Evolutionary conservation across 2,888 invertebrate genomes (phyloP).

Genomic region (Lithodes maja): DNA sequence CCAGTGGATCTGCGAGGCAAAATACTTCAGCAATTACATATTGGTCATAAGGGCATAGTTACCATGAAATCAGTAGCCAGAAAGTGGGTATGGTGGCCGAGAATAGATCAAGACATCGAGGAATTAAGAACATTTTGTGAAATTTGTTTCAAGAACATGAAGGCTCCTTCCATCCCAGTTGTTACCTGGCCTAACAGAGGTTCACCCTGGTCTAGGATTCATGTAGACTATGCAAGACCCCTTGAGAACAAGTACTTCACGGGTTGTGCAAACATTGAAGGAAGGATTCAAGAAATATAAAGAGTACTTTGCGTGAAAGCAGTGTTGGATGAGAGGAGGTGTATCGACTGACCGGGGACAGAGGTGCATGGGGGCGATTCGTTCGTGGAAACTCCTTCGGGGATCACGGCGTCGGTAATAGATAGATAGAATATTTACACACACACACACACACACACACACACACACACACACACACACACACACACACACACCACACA

Average conservation of each 20-base stretch:
- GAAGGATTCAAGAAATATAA: no score
- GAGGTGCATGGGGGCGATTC: no score
- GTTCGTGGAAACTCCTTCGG: no score
- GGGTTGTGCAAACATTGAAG: neutral
- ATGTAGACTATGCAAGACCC: slow-evolving; percentile 15
- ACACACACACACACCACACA: no score
- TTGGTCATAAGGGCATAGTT: slow-evolving; percentile 12
- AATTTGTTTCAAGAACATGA: slow-evolving; percentile 2
- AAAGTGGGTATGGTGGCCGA: slow-evolving; percentile 19
- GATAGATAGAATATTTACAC: no score
- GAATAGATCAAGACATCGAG: neutral
- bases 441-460: no score
- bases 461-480: no score
- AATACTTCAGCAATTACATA: neutral
- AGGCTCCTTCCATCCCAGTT: neutral
- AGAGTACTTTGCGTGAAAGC: no score
- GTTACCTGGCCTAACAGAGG: neutral
- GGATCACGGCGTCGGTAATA: no score
- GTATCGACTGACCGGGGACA: no score
- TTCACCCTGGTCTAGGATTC: slow-evolving; percentile 18
- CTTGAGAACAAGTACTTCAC: neutral
- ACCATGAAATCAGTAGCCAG: neutral
- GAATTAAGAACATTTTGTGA: slow-evolving; percentile 7
- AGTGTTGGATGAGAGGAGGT: no score
- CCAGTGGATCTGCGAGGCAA: neutral